Evolutionary conservation across 1,140 invertebrate genomes (phyloP).

Genomic region (Drosophila punjabiensis): DNA sequence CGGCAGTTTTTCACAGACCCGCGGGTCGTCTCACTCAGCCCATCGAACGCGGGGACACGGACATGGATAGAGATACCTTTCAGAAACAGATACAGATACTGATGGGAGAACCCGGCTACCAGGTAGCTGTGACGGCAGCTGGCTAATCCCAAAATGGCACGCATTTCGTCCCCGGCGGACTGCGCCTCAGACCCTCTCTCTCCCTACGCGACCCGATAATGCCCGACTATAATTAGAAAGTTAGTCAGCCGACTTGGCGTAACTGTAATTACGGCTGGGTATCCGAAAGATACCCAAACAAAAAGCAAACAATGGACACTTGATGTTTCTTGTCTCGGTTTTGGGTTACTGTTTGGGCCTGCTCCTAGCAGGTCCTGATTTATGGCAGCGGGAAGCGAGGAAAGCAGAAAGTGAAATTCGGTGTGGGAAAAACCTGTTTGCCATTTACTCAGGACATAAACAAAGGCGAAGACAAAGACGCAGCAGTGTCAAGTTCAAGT

Average conservation of each 20-base stretch:
- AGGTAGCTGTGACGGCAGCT: conserved; percentile 40
- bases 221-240: conserved; percentile 59
- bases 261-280: conserved; percentile 60
- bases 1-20: conserved; percentile 47
- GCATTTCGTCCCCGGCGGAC: conserved; percentile 50
- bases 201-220: conserved; percentile 23
- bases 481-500: conserved; percentile 47
- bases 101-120: conserved; percentile 4
- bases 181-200: background rate
- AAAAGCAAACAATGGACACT: conserved; percentile 37
- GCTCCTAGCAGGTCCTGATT: conserved; percentile 44
- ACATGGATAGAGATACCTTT: conserved; percentile 4
- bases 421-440: conserved; percentile 38
- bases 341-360: conserved; percentile 30
- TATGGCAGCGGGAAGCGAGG: conserved; percentile 24
- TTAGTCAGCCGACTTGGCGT: conserved; percentile 56
- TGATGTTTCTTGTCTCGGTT: conserved; percentile 28
- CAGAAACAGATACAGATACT: conserved; percentile 22
- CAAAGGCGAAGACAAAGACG: conserved; percentile 26
- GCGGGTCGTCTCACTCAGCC: conserved; percentile 39
- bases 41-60: conserved; percentile 14
- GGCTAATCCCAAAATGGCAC: conserved; percentile 71
- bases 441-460: conserved; percentile 16
- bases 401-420: conserved; percentile 37
- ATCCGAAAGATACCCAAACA: conserved; percentile 45